Evolutionary conservation across 2,797 vertebrate genomes (phyloP).

Genomic region (Xenentodon cancila): DNA sequence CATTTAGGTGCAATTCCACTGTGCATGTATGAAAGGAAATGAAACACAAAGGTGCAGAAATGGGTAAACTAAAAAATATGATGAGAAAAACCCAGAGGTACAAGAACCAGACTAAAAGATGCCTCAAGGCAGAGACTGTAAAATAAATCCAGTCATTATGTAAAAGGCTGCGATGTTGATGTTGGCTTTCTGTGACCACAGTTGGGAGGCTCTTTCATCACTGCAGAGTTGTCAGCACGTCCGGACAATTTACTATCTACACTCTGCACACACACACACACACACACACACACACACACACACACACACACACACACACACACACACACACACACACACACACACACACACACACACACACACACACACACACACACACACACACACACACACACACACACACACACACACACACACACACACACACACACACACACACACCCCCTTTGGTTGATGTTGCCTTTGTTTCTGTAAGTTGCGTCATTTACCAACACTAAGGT

Average conservation of each 20-base stretch:
- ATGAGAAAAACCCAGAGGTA: neutral
- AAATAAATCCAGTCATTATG: no score
- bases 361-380: constrained; percentile 1
- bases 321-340: constrained; percentile 8
- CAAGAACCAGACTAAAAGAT: neutral
- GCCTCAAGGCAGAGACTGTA: no score
- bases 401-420: no score
- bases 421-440: constrained; percentile 4
- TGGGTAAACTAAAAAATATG: neutral
- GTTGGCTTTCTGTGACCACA: no score
- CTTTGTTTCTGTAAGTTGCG: constrained; percentile 56
- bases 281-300: no score
- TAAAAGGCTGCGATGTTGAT: no score
- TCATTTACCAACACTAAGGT: constrained; percentile 45
- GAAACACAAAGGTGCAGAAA: neutral
- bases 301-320: neutral
- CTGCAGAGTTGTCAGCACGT: constrained; percentile 2
- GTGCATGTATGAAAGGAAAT: neutral
- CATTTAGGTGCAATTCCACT: neutral
- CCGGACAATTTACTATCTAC: neutral
- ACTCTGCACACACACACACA: constrained; percentile 5
- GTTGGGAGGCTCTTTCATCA: neutral
- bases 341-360: no score
- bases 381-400: constrained; percentile 5
- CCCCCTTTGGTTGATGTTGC: constrained; percentile 22